Base-by-base conservation (phyloP, 2,888 invertebrate genomes). In the Oscheius sp. region DNA sequence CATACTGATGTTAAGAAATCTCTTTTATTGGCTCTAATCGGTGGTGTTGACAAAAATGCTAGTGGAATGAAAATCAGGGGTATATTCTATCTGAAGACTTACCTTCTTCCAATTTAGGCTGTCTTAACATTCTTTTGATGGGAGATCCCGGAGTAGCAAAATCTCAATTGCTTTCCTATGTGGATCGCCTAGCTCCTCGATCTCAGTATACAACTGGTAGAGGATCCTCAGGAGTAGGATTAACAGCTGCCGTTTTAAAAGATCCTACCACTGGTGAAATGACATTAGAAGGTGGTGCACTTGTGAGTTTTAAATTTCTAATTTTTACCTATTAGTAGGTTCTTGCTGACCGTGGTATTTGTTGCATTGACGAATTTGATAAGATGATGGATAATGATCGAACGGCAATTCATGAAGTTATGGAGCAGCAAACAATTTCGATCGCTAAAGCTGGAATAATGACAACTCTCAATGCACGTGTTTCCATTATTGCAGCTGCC, bases 101-200 rank as follows among this genome's bases (percentile, higher is more conserved):
- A 14, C 17, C 24, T 4, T 4, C 20, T 24, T 4, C 4, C 3
- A 2, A 51, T 75, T 44, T 68, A 87, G 89, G 89, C 36, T 88
- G 87, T 75, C 95, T 99, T 77, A 98, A 99, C 88, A 93, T 99
- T 76, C 95, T 97, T 85, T 89, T 99, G 82, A 98, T 99, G 97
- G 98, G 98, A 45, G 98, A 99, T 90, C 98, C 98, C 26, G 98
- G 98, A 83, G 98, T 99, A 67, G 98, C 98, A 65, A 99, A 99
- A 89, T 95, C 95, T 0, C 98, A 99, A 88, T 89, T 99, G 68
- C 90, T 99, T 56, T 91, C 92, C 67, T 98, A 95, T 88, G 95
- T 99, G 70, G 93, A 94, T 86, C 91, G 98, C 38, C 89, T 98
- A 68, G 94, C 96, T 2, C 91, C 94, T 1, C 91, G 97, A 86